Evolutionary conservation across 2,113 vertebrate genomes (phyloP), one percentile per base, ranked within the genome.

Genomic region (Orthonyx spaldingii): DNA sequence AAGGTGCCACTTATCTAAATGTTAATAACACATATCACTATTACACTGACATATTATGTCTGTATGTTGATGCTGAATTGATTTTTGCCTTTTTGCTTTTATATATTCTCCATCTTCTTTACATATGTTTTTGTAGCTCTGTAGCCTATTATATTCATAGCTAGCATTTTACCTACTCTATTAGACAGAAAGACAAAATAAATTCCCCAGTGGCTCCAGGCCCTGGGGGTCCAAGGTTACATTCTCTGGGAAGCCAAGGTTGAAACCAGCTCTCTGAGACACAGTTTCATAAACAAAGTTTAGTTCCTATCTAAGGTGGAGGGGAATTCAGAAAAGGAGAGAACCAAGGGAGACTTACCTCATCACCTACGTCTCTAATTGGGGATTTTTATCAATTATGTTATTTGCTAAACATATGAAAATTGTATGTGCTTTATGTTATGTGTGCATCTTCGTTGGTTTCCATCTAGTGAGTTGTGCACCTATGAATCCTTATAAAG

Each of bases 401-500:
- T 4, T n/a, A 47, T 64, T 47, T 47, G 6, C 9, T 55, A n/a
- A 55, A 64, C 18, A 72, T 8, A 20, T 20, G n/a, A 33, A 33
- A 72, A 64, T 64, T 28, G 5, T n/a, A 23, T 8, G 19, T 0
- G 0, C 7, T 55, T 16, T 46, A 14, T 33, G 9, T 22, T 46
- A 39, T 0, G 0, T 33, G 50, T 56, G 23, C 18, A 55, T 55
- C 49, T 55, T 55, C 1, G 1, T 14, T 4, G 4, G 41, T 64
- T 74, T 74, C 69, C 49, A 16, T 18, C 19, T 39, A 27, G 11
- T 0, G 0, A 55, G 11, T 15, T 47, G n/a, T 47, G 15, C 23
- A n/a, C 23, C 27, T 15, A 33, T 14, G 59, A 18, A 64, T 39
- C 27, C 27, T 46, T 37, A 17, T 8, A 21, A 72, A 46, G 16